These are phyloP conservation scores for Patella vulgata DNA, from an alignment of 1,140 invertebrate species.

Conservation along the genomic window DNA sequence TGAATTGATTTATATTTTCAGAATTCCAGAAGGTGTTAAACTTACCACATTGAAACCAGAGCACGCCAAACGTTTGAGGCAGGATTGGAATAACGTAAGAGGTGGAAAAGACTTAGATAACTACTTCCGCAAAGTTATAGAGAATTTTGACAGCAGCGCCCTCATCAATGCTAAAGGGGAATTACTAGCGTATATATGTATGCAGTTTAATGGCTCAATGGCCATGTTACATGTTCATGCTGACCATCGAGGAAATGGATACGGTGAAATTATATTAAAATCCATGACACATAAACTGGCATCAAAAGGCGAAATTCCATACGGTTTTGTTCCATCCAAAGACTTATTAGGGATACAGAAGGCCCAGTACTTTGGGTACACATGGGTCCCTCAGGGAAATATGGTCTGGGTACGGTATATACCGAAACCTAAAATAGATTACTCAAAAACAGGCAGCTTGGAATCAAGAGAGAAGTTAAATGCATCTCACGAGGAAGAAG, in stretches of 20 bases:
- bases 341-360: conserved; percentile 38
- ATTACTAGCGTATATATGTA: conserved; percentile 45
- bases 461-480: too few species aligned
- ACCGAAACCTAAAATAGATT: conserved; percentile 3
- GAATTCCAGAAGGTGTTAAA: conserved; percentile 34
- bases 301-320: conserved; percentile 34
- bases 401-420: conserved; percentile 46
- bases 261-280: conserved; percentile 38
- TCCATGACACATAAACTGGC: conserved; percentile 41
- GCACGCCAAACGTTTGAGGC: conserved; percentile 29
- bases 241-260: conserved; percentile 34
- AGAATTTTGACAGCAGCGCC: conserved; percentile 47
- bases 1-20: conserved; percentile 22
- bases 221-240: conserved; percentile 48
- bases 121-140: conserved; percentile 39
- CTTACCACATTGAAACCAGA: conserved; percentile 31
- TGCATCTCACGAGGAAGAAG: too few species aligned
- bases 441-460: too few species aligned
- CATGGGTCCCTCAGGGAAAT: conserved; percentile 48
- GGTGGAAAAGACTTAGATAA: conserved; percentile 36
- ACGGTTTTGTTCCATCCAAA: conserved; percentile 46
- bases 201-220: conserved; percentile 53
- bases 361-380: conserved; percentile 40
- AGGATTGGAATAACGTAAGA: conserved; percentile 39
- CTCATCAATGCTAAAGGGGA: conserved; percentile 34